Evolutionary conservation across 2,888 invertebrate genomes (phyloP), one percentile per base, ranked within the genome.

Genomic region (Lepidochitona cinerea): DNA sequence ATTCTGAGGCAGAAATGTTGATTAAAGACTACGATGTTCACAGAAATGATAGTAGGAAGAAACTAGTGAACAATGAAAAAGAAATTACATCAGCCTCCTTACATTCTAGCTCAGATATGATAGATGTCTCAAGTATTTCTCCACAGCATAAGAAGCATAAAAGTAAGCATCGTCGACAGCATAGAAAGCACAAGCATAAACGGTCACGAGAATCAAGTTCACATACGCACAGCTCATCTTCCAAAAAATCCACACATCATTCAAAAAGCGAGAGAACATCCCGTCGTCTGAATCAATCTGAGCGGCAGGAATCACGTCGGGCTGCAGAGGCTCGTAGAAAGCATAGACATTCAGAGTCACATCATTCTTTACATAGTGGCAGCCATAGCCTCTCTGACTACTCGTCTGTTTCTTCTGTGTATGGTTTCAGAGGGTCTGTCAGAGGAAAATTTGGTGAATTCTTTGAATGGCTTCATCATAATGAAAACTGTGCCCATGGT

Each of bases 1-100:
- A 78, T 41, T 78, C 74, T 23, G 84, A 84, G 12, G 79, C 71
- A 49, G 83, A 83, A 36, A 75, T 76, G 29, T 37, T 77, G 35
- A 37, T 36, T 26, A 54, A 26, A n/a, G 68, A 49, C n/a, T 35
- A 69, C 23, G 65, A 72, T 9, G 23, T 75, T 26, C 77, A 77
- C 33, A 76, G 72, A 35, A 70, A 73, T 37, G 73, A 77, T 54
- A 67, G 36, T 33, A 37, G 53, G 23, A 59, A 23, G 14, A 29
- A 29, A 23, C 26, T 14, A 14, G 7, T 12, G 9, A 23, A 59
- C 29, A 26, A 29, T 23, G 23, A 23, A 14, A 23, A 26, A 14
- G 23, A 1, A 29, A 32, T 23, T 4, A 49, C n/a, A n/a, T 18
- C 49, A 49, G 32, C 29, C 29, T 59, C 59, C 5, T 2, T 14